Evolutionary conservation across 2,797 vertebrate species (phyloP), one percentile per base, ranked within the genome.

Genomic region (Melanotaenia trifasciata): DNA sequence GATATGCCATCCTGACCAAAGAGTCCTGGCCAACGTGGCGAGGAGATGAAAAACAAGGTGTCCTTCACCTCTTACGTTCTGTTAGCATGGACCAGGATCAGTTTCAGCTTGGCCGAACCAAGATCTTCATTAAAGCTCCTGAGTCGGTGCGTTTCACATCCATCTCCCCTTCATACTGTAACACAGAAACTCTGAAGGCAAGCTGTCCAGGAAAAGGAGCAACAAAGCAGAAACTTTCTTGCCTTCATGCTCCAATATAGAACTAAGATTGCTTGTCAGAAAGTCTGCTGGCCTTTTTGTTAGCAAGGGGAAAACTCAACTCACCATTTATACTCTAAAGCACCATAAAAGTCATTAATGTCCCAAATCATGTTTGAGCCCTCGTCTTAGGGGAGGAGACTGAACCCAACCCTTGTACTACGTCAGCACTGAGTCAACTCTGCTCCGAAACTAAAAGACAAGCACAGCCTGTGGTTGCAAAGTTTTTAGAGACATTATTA

Each of bases 61-160:
- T 99, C 20, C 91, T 97, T 64, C 96, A 99, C 72, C 91, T 99
- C 67, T 91, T 99, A 50, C 95, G 95, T 11, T 97, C 97, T 0
- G 98, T 99, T 85, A 96, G 97, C 93, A 96, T 99, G 96, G 98
- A 99, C 85, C 93, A 94, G 58, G 97, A 99, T 84, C 98, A 99
- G 85, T 99, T 94, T 92, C 98, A 99, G 91, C 96, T 99, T 0
- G 98, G 98, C 16, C 95, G 92, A 74, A 96, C 94, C 66, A 99
- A 99, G 87, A 83, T 99, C 82, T 99, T 99, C 92, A 95, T 99
- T 79, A 99, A 99, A 93, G 97, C 97, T 57, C 98, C 98, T 0
- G 98, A 99, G 87, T 99, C 97, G 74, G 98, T 99, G 93, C 86
- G 93, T 85, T 53, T 74, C 32, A 43, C 53, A 0, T 16, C 45